Evolutionary conservation across 2,113 vertebrate species (phyloP).

Genomic region (Pteruthius melanotis): DNA sequence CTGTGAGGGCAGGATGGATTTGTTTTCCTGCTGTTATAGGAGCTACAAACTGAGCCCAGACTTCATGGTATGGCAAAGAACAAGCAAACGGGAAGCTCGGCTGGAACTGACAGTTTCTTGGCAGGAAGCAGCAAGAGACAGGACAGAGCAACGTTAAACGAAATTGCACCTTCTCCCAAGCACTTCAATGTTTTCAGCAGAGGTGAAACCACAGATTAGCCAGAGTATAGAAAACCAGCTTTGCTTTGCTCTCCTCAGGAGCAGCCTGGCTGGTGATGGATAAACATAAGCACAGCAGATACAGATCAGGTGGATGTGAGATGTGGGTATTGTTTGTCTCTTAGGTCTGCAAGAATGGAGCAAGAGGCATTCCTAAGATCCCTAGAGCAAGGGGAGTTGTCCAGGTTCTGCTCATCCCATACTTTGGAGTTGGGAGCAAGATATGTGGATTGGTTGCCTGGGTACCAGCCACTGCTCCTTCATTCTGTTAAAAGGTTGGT

Average conservation of each 20-base stretch:
- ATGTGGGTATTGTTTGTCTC: neutral
- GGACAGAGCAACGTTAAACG: neutral
- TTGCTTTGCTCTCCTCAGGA: neutral
- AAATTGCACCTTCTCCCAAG: conserved; percentile 32
- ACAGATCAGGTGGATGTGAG: neutral
- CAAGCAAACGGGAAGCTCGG: conserved; percentile 17
- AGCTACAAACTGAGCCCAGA: conserved; percentile 32
- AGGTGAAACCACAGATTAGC: neutral
- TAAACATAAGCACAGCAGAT: neutral
- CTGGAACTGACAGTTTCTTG: conserved; percentile 53
- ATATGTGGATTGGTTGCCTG: neutral
- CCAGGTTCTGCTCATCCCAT: neutral
- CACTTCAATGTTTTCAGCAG: conserved; percentile 10
- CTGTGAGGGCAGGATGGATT: neutral
- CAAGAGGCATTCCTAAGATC: neutral
- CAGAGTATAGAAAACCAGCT: neutral
- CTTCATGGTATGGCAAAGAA: conserved; percentile 60
- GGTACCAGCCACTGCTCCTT: neutral
- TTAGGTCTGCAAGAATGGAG: neutral
- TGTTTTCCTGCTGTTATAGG: conserved; percentile 21
- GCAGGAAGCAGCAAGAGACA: conserved; percentile 20
- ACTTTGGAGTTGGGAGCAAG: neutral
- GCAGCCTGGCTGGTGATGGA: neutral
- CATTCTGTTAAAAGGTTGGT: neutral
- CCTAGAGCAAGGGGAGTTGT: neutral